phyloP scores from a whole-genome alignment of 2,797 vertebrate species.

The Gymnothorax javanicus region DNA sequence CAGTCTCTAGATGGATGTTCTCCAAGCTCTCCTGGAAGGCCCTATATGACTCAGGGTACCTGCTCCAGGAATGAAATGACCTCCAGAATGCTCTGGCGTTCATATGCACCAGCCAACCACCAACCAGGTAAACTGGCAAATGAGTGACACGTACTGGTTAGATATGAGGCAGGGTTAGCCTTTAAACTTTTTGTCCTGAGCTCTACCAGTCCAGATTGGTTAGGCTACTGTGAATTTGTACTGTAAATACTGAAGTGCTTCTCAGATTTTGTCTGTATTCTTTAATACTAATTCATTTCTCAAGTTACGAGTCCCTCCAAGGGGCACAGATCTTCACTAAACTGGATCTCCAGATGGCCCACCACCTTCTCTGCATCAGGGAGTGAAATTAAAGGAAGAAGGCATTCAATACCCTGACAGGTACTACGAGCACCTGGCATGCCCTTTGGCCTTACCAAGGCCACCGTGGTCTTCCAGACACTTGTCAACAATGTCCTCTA shows the following conservation, averaged over 20 bases:
- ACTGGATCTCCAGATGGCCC: too few relatives aligned
- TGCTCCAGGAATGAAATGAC: conserved; percentile 64
- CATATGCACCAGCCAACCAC: conserved; percentile 74
- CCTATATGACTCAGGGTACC: conserved; percentile 61
- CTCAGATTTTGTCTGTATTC: not conserved
- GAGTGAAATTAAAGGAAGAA: too few relatives aligned
- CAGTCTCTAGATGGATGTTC: conserved; percentile 74
- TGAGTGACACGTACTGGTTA: not conserved
- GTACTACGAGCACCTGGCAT: too few relatives aligned
- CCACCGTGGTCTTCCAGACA: too few relatives aligned
- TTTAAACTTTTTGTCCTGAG: not conserved
- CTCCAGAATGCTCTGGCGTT: conserved; percentile 69
- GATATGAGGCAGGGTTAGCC: not conserved
- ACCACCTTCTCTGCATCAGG: too few relatives aligned
- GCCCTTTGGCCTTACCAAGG: too few relatives aligned
- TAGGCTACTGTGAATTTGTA: not conserved
- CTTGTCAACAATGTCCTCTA: too few relatives aligned
- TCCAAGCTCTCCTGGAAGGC: conserved; percentile 72
- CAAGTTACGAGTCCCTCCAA: too few relatives aligned
- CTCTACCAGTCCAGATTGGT: not conserved
- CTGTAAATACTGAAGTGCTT: not conserved
- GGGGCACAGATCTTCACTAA: too few relatives aligned
- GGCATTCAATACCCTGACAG: too few relatives aligned
- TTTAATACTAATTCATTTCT: not conserved
- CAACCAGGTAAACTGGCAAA: conserved; percentile 68